A percentile compares a stretch with the other conserved stretches of the same genome.
Conservation (phyloP, 2,888 invertebrate species). For the Stenurella melanura region DNA sequence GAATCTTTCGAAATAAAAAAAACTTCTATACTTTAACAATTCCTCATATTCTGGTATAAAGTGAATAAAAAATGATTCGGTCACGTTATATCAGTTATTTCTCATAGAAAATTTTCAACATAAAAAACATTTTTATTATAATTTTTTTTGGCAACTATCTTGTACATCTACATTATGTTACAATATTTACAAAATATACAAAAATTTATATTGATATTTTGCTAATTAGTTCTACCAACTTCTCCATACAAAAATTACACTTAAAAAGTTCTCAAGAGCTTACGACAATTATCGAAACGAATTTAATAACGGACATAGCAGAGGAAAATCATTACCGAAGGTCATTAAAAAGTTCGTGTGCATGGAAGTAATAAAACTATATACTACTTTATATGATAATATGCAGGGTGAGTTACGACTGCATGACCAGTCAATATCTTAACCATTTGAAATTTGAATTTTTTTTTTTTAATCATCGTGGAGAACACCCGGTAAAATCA, state of each 20-base stretch:
- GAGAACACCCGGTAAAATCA: too few species aligned
- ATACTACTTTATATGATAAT: too few species aligned
- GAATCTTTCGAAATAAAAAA: slow-evolving; percentile 47
- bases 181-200: slow-evolving; percentile 62
- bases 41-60: slow-evolving; percentile 60
- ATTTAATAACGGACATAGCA: not conserved
- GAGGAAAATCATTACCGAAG: too few species aligned
- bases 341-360: too few species aligned
- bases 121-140: slow-evolving; percentile 60
- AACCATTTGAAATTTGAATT: too few species aligned
- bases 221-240: slow-evolving; percentile 18
- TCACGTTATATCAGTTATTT: slow-evolving; percentile 44
- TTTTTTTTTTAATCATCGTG: too few species aligned
- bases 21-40: slow-evolving; percentile 65
- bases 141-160: slow-evolving; percentile 63
- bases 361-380: too few species aligned
- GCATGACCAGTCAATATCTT: too few species aligned
- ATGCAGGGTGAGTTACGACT: too few species aligned
- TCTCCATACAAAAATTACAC: slow-evolving; percentile 40
- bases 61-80: slow-evolving; percentile 41
- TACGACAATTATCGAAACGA: not conserved
- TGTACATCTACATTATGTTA: slow-evolving; percentile 64
- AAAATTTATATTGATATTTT: slow-evolving; percentile 44
- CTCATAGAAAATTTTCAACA: slow-evolving; percentile 62
- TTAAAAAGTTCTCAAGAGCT: slow-evolving; percentile 17